Evolutionary conservation across 1,140 invertebrate species (phyloP).

Genomic region (Drosophila paulistorum): DNA sequence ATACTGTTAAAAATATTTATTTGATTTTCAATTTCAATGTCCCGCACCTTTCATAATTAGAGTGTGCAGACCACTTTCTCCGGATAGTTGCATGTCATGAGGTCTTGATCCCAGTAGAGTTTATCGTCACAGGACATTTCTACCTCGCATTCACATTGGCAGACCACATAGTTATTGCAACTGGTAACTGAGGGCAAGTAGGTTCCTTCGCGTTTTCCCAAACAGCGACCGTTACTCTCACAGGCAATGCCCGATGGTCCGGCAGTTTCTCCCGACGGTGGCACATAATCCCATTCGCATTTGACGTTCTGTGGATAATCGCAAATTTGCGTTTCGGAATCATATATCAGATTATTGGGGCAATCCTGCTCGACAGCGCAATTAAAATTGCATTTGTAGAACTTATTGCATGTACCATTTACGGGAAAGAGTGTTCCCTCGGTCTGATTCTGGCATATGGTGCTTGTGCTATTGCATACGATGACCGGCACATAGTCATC

Average conservation of each 20-base stretch:
- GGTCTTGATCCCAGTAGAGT: constrained; percentile 43
- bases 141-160: constrained; percentile 68
- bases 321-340: constrained; percentile 8
- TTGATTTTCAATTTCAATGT: no score
- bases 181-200: constrained; percentile 35
- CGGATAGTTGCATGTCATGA: constrained; percentile 44
- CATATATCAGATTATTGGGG: constrained; percentile 58
- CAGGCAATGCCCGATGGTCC: constrained; percentile 65
- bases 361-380: constrained; percentile 64
- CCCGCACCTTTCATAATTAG: constrained; percentile 10
- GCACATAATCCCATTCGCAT: constrained; percentile 48
- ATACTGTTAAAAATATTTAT: no score
- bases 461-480: constrained; percentile 34
- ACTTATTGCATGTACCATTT: constrained; percentile 56
- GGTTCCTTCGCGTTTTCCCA: constrained; percentile 37
- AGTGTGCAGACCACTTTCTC: constrained; percentile 31
- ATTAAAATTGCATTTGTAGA: constrained; percentile 67
- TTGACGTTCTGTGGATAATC: constrained; percentile 49
- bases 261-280: constrained; percentile 56
- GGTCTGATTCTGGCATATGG: constrained; percentile 42
- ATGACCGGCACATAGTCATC: constrained; percentile 54
- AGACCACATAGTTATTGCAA: constrained; percentile 47
- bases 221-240: constrained; percentile 56
- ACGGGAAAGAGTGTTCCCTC: constrained; percentile 60
- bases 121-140: constrained; percentile 39